Conservation (phyloP, 2,113 vertebrate genomes). For the Columba livia region DNA sequence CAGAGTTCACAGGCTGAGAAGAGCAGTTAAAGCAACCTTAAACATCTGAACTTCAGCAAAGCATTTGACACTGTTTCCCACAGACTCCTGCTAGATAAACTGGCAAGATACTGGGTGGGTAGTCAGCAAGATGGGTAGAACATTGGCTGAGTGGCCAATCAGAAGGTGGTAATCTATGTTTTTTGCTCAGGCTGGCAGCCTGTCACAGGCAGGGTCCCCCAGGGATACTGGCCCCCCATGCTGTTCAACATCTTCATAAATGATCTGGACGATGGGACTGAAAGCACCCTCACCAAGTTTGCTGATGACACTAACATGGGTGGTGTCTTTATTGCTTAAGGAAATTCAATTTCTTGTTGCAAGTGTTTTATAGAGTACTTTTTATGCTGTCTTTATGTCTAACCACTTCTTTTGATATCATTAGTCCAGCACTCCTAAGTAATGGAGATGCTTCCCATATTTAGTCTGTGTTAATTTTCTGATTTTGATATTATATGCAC, state of each 20-base stretch:
- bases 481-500: background rate
- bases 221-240: fast-evolving
- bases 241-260: background rate
- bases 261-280: background rate
- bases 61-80: background rate
- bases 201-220: background rate
- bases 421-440: background rate
- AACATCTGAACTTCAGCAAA: background rate
- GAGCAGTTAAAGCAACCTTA: background rate
- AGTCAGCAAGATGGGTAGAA: fast-evolving
- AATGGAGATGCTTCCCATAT: background rate
- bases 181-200: background rate
- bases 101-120: background rate
- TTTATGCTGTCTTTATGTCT: background rate
- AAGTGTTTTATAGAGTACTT: background rate
- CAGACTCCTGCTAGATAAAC: background rate
- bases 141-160: background rate
- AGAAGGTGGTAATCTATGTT: background rate
- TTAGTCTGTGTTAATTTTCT: background rate
- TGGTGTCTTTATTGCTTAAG: background rate
- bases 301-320: background rate
- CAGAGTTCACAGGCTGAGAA: background rate
- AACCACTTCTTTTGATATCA: background rate
- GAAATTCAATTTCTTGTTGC: background rate
- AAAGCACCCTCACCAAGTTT: background rate